A percentile compares a stretch with the other conserved stretches of the same genome.
Evolutionary conservation across 2,888 invertebrate genomes (phyloP).

Genomic region (Diarsia rubi): DNA sequence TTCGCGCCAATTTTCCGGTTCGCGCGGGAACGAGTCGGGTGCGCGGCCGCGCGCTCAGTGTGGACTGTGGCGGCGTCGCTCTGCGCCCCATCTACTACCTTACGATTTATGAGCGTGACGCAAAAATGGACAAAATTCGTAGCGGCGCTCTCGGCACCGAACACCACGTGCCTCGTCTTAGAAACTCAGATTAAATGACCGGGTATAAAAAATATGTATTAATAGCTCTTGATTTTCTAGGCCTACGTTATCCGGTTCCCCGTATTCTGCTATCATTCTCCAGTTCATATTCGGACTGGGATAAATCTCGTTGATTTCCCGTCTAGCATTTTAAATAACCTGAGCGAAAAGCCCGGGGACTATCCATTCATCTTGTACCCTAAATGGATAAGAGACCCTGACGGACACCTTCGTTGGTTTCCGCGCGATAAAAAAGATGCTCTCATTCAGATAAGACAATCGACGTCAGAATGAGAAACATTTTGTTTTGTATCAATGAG

Average conservation of each 20-base stretch:
- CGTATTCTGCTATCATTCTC: constrained; percentile 8
- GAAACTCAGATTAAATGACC: constrained; percentile 36
- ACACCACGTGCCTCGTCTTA: constrained; percentile 73
- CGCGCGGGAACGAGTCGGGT: constrained; percentile 78
- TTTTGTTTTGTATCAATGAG: neutral
- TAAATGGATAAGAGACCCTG: neutral
- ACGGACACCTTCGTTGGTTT: neutral
- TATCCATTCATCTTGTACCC: neutral
- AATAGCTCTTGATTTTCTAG: constrained; percentile 38
- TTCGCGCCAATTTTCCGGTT: constrained; percentile 89
- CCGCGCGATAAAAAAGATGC: neutral
- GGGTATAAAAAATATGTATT: constrained; percentile 25
- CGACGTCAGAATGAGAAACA: constrained; percentile 1
- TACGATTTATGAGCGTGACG: constrained; percentile 87
- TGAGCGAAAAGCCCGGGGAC: neutral
- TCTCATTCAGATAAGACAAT: neutral
- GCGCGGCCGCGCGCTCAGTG: constrained; percentile 81
- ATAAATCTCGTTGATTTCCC: neutral
- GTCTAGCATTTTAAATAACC: neutral
- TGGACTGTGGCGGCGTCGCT: constrained; percentile 81
- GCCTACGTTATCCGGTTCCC: neutral
- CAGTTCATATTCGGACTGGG: neutral
- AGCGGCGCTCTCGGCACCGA: constrained; percentile 69
- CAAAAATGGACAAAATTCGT: constrained; percentile 82
- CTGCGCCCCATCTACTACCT: constrained; percentile 83